Evolutionary conservation across 2,113 vertebrate genomes (phyloP), one percentile per base, ranked within the genome.

Genomic region (Raja brachyura): DNA sequence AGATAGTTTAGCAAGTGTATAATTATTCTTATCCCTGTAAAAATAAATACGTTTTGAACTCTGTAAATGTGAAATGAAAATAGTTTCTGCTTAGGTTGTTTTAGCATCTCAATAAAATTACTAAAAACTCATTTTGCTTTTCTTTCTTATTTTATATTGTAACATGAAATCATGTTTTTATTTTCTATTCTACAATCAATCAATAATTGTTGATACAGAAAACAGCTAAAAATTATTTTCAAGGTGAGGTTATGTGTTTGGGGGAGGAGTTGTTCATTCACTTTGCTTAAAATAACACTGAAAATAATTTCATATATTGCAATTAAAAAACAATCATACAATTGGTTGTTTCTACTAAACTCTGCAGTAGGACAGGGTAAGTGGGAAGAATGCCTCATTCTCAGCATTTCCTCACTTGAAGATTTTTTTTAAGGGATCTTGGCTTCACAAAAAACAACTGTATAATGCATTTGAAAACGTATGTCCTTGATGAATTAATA

Each of bases 1-100:
- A 93, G 93, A 68, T 10, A 39, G n/a, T 10, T 56, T 78, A 9
- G 88, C 85, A 86, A 94, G 93, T 93, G 8, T 39, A 25, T 93
- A 76, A 59, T 61, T 31, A 63, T 77, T 4, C 22, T 73, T 68
- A 61, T 9, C 61, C 39, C 22, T 73, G 66, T 48, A 70, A 86
- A 68, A 16, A n/a, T 85, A 61, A 54, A 66, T 66, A 33, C 16
- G 31, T 5, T 28, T 68, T 16, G 4, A 9, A 68, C 13, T 70
- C 31, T 90, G 66, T 92, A 73, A 6, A 73, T 73, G 10, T 73
- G 33, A 73, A 92, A 63, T 28, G 20, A 0, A 25, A 4, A 10
- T 54, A 5, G 9, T 20, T 31, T 5, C 39, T 39, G 18, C 10
- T 4, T 68, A 61, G 22, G 33, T 33, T 70, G 28, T 73, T 92